Percentiles rank a stretch among this genome's conserved stretches.
Evolutionary conservation across 2,888 invertebrate species (phyloP).

Genomic region (Entomobrya proxima): DNA sequence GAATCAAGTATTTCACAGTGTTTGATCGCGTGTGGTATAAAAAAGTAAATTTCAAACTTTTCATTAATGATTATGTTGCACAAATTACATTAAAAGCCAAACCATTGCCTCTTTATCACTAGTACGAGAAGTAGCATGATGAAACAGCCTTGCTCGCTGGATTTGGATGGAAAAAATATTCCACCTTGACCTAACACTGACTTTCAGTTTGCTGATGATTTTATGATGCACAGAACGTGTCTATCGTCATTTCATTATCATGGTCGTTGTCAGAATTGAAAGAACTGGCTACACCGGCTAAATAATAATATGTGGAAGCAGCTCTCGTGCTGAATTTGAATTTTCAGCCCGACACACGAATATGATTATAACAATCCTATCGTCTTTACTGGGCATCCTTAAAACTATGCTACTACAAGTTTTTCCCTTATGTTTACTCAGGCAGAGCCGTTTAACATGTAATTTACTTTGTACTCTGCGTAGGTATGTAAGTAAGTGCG

Average conservation of each 20-base stretch:
- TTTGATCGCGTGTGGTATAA: too few relatives aligned
- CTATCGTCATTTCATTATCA: too few relatives aligned
- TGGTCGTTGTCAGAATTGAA: too few relatives aligned
- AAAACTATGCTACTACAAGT: neutral
- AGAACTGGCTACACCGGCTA: too few relatives aligned
- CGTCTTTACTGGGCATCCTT: neutral
- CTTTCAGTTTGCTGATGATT: neutral
- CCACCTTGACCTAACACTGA: slow-evolving; percentile 8
- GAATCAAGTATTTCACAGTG: too few relatives aligned
- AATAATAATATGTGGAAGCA: too few relatives aligned
- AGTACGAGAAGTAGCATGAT: neutral
- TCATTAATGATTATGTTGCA: neutral
- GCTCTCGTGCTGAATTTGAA: neutral
- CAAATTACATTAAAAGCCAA: neutral
- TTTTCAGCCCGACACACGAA: neutral
- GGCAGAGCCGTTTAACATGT: neutral
- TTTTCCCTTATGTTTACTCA: neutral
- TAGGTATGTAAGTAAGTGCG: neutral
- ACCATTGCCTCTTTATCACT: neutral
- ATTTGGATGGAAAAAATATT: neutral
- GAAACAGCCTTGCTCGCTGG: neutral
- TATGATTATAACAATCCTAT: neutral
- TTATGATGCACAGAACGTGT: neutral
- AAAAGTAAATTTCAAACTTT: neutral
- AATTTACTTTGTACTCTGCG: too few relatives aligned